A percentile compares a stretch with the other conserved stretches of the same genome.
phyloP scores from a whole-genome alignment of 2,888 invertebrate species.

The Rhyacophila evoluta region DNA sequence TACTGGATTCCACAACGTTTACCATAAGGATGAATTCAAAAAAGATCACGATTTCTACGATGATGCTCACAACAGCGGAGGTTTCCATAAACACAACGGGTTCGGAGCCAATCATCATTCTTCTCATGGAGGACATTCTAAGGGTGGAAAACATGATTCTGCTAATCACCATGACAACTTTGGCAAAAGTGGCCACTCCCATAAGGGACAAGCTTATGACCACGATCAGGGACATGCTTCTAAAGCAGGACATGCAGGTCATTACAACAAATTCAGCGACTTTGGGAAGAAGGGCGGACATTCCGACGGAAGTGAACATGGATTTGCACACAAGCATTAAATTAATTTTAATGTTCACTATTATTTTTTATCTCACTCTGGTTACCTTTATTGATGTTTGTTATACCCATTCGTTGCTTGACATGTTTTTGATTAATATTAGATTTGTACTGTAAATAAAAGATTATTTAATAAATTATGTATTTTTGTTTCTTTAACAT shows the following conservation, averaged over 20 bases:
- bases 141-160: conserved; percentile 70
- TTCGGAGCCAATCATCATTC: conserved; percentile 69
- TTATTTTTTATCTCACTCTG: conserved; percentile 17
- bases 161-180: conserved; percentile 68
- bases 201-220: conserved; percentile 70
- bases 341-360: background rate
- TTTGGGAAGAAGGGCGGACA: conserved; percentile 70
- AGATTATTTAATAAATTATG: conserved; percentile 9
- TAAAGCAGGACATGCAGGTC: conserved; percentile 70
- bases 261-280: conserved; percentile 69
- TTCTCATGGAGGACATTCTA: conserved; percentile 70
- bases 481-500: background rate
- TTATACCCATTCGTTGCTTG: conserved; percentile 13
- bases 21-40: conserved; percentile 82
- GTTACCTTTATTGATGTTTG: conserved; percentile 19
- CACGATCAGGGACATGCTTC: conserved; percentile 70
- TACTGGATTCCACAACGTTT: conserved; percentile 79
- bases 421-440: conserved; percentile 18
- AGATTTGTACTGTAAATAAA: conserved; percentile 22
- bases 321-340: conserved; percentile 60
- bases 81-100: conserved; percentile 74
- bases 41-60: conserved; percentile 84
- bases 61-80: conserved; percentile 75
- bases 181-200: conserved; percentile 71
- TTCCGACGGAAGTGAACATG: conserved; percentile 66